phyloP scores from a whole-genome alignment of 2,797 vertebrate genomes.

The Xyrichtys novacula region DNA sequence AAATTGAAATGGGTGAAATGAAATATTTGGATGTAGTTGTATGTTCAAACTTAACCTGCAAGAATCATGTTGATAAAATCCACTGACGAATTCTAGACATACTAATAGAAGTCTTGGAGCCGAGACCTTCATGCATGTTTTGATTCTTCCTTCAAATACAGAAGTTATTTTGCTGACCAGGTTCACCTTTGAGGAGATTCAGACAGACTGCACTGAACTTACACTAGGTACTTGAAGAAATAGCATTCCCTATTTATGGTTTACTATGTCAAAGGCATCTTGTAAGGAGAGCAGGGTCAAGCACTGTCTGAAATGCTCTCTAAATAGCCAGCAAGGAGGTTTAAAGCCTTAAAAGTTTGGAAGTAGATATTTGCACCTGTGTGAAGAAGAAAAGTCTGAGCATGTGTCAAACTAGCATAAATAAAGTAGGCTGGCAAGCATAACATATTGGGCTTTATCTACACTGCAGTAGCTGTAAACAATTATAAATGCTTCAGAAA shows the following conservation, averaged over 20 bases:
- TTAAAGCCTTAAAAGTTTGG: background rate
- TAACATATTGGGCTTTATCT: background rate
- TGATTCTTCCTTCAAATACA: too few species aligned
- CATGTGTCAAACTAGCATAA: background rate
- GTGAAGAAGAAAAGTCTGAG: background rate
- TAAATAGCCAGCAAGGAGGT: background rate
- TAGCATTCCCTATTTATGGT: background rate
- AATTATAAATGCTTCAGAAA: constrained; percentile 3
- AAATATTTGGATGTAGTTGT: too few species aligned
- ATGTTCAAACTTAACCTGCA: too few species aligned
- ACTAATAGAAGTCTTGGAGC: too few species aligned
- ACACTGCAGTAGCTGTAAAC: background rate
- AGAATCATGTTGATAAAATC: too few species aligned
- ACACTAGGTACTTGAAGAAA: background rate
- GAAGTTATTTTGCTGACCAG: too few species aligned
- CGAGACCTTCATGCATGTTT: too few species aligned
- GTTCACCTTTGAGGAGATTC: too few species aligned
- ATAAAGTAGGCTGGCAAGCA: background rate
- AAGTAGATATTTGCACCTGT: background rate
- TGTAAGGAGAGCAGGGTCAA: background rate
- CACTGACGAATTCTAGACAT: too few species aligned
- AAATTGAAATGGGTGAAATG: too few species aligned
- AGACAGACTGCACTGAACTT: background rate
- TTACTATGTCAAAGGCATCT: background rate
- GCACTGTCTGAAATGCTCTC: background rate